Evolutionary conservation across 2,888 invertebrate genomes (phyloP).

Genomic region (Caradrina clavipalpis): DNA sequence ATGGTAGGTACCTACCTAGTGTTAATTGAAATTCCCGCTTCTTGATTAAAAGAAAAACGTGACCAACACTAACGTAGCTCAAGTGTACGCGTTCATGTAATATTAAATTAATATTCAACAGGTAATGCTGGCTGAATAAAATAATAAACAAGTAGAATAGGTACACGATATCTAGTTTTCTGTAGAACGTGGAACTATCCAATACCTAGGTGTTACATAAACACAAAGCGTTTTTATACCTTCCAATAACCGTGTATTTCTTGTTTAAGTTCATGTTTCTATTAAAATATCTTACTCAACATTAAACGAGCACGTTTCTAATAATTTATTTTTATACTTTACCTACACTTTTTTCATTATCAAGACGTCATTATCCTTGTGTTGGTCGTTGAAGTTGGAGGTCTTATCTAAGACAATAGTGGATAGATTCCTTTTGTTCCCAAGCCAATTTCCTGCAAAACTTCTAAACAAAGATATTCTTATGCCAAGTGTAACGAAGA

Average conservation of each 20-base stretch:
- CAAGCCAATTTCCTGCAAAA: slow-evolving; percentile 32
- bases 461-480: slow-evolving; percentile 20
- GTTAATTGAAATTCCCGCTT: slow-evolving; percentile 7
- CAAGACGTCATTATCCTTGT: slow-evolving; percentile 23
- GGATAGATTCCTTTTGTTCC: slow-evolving; percentile 46
- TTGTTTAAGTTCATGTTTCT: slow-evolving; percentile 10
- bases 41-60: slow-evolving; percentile 29
- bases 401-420: slow-evolving; percentile 46
- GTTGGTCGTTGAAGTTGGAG: slow-evolving; percentile 14
- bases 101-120: not conserved
- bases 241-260: slow-evolving; percentile 18
- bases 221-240: slow-evolving; percentile 19
- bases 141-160: not conserved
- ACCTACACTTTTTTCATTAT: slow-evolving; percentile 1
- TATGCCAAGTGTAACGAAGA: slow-evolving; percentile 15
- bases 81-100: not conserved
- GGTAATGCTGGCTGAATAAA: not conserved
- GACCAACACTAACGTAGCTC: slow-evolving; percentile 7
- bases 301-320: slow-evolving; percentile 53
- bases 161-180: slow-evolving; percentile 8
- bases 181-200: slow-evolving; percentile 11
- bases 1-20: not conserved
- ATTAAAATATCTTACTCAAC: slow-evolving; percentile 51
- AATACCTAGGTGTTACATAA: slow-evolving; percentile 18
- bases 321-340: slow-evolving; percentile 41